phyloP scores from a whole-genome alignment of 2,113 vertebrate species.

The Gavialis gangeticus region DNA sequence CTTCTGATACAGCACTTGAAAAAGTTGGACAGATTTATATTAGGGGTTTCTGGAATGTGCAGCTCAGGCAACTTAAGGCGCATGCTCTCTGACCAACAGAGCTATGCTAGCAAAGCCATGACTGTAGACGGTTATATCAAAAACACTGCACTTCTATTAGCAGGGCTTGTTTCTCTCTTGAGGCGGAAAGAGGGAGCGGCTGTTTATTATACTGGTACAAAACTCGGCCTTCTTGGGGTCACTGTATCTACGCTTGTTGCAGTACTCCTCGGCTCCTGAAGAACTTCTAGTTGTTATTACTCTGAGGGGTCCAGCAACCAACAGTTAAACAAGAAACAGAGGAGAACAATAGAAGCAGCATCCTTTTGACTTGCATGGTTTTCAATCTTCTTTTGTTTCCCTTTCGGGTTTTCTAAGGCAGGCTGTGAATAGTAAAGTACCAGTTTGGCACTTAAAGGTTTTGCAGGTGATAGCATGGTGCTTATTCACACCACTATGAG shows the following conservation, averaged over 20 bases:
- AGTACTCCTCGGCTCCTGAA: not conserved
- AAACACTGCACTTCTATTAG: not conserved
- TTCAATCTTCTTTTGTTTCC: conserved; percentile 60
- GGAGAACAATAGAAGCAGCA: conserved; percentile 52
- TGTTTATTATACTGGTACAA: not conserved
- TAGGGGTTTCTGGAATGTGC: too few relatives aligned
- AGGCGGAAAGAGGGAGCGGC: not conserved
- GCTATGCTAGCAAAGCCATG: too few relatives aligned
- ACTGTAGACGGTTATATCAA: too few relatives aligned
- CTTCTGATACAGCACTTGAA: not conserved
- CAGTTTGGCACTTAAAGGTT: conserved; percentile 63
- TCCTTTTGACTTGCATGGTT: conserved; percentile 63
- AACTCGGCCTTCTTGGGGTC: not conserved
- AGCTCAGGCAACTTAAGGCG: too few relatives aligned
- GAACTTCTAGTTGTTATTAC: not conserved
- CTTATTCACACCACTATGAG: conserved; percentile 69
- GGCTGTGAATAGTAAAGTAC: conserved; percentile 67
- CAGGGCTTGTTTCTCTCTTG: not conserved
- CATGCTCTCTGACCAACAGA: too few relatives aligned
- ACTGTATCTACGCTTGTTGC: not conserved
- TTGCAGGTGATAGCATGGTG: conserved; percentile 51
- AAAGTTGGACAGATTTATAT: not conserved
- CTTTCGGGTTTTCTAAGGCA: conserved; percentile 61
- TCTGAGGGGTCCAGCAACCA: conserved; percentile 31
- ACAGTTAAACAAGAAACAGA: conserved; percentile 53